These are phyloP conservation scores for Chelonus insularis DNA, from an alignment of 1,140 invertebrate species.

Conservation along the genomic window DNA sequence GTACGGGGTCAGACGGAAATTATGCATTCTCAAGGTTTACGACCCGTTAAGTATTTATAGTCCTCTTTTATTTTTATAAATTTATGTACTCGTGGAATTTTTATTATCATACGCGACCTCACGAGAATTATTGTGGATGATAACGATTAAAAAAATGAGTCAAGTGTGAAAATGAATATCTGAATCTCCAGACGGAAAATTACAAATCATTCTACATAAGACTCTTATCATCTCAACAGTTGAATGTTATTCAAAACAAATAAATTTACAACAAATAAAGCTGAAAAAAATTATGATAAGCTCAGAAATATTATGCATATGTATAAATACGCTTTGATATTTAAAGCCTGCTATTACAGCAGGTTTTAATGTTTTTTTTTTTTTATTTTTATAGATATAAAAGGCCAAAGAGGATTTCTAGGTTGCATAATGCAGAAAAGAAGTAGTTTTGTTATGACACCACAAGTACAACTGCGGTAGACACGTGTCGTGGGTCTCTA, in stretches of 20 bases:
- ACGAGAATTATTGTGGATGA: too few relatives aligned
- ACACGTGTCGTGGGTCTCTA: conserved; percentile 45
- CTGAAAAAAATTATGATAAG: too few relatives aligned
- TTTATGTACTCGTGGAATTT: not conserved
- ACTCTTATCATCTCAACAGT: too few relatives aligned
- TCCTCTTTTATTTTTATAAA: not conserved
- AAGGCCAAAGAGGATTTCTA: not conserved
- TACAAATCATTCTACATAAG: too few relatives aligned
- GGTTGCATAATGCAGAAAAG: not conserved
- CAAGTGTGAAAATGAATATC: not conserved
- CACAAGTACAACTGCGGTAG: conserved; percentile 25
- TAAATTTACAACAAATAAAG: too few relatives aligned
- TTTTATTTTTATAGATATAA: too few relatives aligned
- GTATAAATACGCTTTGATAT: too few relatives aligned
- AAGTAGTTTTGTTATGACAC: not conserved
- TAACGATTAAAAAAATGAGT: not conserved
- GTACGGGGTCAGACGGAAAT: conserved; percentile 30
- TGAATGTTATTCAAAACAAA: too few relatives aligned
- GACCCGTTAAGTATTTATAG: conserved; percentile 39
- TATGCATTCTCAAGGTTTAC: conserved; percentile 46
- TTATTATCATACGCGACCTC: not conserved
- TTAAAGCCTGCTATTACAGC: too few relatives aligned
- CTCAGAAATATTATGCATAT: too few relatives aligned
- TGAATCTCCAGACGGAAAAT: conserved; percentile 9
- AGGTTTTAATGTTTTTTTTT: too few relatives aligned